Base-by-base conservation (phyloP, 2,113 vertebrate species). In the Thymallus thymallus region DNA sequence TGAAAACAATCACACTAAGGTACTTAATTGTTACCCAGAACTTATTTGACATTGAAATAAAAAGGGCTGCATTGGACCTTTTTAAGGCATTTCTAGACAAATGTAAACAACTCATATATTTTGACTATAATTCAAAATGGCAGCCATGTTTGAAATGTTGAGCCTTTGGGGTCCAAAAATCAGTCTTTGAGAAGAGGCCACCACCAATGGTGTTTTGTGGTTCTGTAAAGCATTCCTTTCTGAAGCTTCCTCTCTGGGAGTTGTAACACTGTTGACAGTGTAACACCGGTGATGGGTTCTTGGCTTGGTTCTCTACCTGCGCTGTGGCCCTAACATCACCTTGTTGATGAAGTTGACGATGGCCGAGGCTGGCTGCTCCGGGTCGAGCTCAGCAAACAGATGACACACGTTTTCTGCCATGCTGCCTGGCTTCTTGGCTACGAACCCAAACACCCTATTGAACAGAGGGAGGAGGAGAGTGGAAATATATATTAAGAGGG, bases 291-390 rank as follows among this genome's bases (percentile, higher is more conserved):
- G 13, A 18, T 1, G 12, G 48, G 48, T 18, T 16, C 14, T 18
- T 14, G 48, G 48, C 48, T 51, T 3, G 22, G n/a, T 68, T 5
- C 20, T 80, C 80, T 91, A 95, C 69, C 92, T 88, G 18, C 93
- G 88, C 75, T 93, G 95, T 0, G 93, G 84, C 0, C 92, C 93
- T 85, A 98, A 85, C 88, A 98, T 94, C 83, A 97, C 96, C 90
- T 97, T 97, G 91, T 95, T 96, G 90, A 97, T 95, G 76, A 97
- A 97, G 91, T 94, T 96, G 85, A 96, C 94, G 26, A 97, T 97
- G 86, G 96, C 95, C 0, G 91, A 88, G 18, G 96, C 96, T 0
- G 96, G 96, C 73, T 97, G 96, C 58, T 97, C 96, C 0, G 95
- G 95, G 84, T 97, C 96, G 71, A 97, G 84, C 89, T 97, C 96